Evolutionary conservation across 2,113 vertebrate species (phyloP).

Genomic region (Psilopsiagon aurifrons): DNA sequence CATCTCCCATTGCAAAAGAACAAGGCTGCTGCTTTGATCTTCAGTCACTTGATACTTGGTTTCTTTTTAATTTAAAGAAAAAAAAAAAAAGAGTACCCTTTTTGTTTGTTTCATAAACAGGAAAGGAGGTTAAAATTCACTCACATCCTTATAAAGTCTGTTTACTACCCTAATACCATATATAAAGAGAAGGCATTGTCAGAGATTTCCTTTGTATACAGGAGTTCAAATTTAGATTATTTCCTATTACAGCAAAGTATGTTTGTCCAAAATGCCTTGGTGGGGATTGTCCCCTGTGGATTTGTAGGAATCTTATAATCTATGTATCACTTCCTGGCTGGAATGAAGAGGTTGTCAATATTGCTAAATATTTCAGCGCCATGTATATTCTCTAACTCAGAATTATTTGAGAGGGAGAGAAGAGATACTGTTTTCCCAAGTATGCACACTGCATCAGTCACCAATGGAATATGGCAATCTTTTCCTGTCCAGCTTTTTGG

Average conservation of each 20-base stretch:
- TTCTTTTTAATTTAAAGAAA: not conserved
- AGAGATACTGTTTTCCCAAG: not conserved
- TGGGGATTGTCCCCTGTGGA: not conserved
- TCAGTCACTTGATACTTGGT: not conserved
- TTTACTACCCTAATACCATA: not conserved
- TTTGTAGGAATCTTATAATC: conserved; percentile 13
- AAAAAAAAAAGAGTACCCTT: not conserved
- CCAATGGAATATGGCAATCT: not conserved
- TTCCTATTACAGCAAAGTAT: not conserved
- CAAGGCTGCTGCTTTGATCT: not conserved
- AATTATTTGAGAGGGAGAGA: not conserved
- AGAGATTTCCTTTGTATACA: not conserved
- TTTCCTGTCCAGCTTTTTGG: not conserved
- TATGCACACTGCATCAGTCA: not conserved
- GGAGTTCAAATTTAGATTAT: not conserved
- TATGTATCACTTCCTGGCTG: not conserved
- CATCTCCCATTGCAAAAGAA: not conserved
- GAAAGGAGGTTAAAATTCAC: not conserved
- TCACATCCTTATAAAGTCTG: not conserved
- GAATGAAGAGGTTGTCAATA: not conserved
- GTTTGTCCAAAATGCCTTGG: conserved; percentile 27
- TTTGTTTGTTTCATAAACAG: not conserved
- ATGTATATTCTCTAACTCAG: not conserved
- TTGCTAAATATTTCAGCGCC: not conserved
- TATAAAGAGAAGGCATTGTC: not conserved